phyloP scores from a whole-genome alignment of 2,888 invertebrate species.

The Fragum whitleyi region DNA sequence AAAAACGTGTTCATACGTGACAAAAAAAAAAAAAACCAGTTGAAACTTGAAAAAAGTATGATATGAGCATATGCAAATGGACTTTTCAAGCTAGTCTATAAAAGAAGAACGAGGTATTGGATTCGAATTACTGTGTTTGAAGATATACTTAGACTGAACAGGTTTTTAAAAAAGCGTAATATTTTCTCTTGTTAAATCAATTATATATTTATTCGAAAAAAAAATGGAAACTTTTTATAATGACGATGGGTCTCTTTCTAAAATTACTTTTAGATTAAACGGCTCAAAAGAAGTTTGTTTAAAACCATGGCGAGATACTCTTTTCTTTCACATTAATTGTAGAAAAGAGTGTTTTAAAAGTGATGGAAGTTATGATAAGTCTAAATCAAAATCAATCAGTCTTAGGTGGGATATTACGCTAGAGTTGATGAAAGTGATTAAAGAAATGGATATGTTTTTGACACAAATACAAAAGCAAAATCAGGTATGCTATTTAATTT shows the following conservation, averaged over 20 bases:
- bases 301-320: neutral
- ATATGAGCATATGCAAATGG: too few species aligned
- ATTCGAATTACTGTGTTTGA: too few species aligned
- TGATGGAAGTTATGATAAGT: conserved; percentile 4
- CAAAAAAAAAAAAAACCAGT: too few species aligned
- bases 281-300: neutral
- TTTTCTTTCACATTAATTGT: conserved; percentile 6
- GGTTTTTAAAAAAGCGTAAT: neutral
- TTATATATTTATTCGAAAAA: neutral
- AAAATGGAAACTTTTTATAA: neutral
- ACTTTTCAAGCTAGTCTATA: too few species aligned
- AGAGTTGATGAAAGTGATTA: neutral
- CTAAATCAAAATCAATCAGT: conserved; percentile 2
- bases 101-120: too few species aligned
- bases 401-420: neutral
- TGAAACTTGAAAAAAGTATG: too few species aligned
- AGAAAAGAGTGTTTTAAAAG: conserved; percentile 7
- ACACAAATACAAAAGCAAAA: neutral
- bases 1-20: too few species aligned
- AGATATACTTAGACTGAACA: too few species aligned
- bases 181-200: neutral
- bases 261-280: neutral
- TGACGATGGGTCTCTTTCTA: neutral
- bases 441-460: neutral
- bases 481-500: neutral